Conservation (phyloP, 2,888 invertebrate species). For the Melanotus villosus region DNA sequence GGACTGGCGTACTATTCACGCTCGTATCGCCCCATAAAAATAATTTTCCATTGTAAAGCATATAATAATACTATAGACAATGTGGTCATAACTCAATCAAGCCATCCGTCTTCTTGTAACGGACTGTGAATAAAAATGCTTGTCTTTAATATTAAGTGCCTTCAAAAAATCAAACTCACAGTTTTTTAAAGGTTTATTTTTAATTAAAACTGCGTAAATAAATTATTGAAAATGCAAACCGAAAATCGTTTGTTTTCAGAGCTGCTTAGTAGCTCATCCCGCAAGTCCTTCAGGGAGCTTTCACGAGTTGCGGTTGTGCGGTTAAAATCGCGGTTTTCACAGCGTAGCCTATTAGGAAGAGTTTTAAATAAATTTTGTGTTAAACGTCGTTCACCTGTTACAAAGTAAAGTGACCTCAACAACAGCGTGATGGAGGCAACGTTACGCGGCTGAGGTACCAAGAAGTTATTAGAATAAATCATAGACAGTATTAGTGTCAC, state of each 20-base stretch:
- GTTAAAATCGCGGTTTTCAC: conserved; percentile 1
- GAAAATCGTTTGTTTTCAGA: too few species aligned
- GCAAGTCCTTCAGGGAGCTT: neutral
- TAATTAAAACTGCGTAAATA: too few species aligned
- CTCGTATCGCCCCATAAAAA: neutral
- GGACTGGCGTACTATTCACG: conserved; percentile 3
- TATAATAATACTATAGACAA: conserved; percentile 4
- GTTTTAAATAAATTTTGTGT: conserved; percentile 18
- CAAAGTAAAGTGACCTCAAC: conserved; percentile 40
- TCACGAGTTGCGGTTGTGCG: conserved; percentile 5
- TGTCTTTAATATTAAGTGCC: too few species aligned
- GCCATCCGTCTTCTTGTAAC: neutral
- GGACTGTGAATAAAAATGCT: too few species aligned
- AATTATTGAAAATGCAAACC: too few species aligned
- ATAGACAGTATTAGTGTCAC: conserved; percentile 57
- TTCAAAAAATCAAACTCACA: too few species aligned
- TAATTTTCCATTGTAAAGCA: conserved; percentile 8
- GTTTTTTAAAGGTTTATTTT: too few species aligned
- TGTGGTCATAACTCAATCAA: conserved; percentile 15
- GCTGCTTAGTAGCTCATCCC: too few species aligned
- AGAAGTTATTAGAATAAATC: conserved; percentile 57
- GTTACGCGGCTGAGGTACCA: conserved; percentile 46
- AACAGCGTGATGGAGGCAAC: conserved; percentile 35
- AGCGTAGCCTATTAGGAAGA: conserved; percentile 9
- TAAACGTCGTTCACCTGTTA: conserved; percentile 44